Percentiles rank a stretch among this genome's conserved stretches.
phyloP scores from a whole-genome alignment of 64 coral and sea anemone genomes.

The Orbicella faveolata region DNA sequence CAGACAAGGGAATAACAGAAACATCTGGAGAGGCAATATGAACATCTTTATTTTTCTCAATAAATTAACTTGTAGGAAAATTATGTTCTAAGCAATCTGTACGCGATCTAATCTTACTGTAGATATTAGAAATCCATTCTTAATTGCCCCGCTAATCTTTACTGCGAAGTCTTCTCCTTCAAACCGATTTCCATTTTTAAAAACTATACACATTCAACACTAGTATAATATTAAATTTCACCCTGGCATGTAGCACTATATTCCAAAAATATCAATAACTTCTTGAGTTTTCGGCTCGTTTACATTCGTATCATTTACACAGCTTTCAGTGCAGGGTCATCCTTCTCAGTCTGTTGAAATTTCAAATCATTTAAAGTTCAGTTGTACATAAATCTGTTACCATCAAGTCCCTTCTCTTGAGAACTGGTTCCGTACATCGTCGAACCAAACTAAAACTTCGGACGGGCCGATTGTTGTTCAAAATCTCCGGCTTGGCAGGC shows the following conservation, averaged over 20 bases:
- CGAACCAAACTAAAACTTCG: constrained; percentile 23
- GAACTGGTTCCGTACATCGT: constrained; percentile 12
- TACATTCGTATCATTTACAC: neutral
- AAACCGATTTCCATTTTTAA: neutral
- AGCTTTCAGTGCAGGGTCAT: neutral
- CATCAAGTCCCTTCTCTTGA: constrained; percentile 1
- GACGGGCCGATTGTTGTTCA: neutral
- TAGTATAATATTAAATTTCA: constrained; percentile 6
- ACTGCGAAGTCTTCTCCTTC: neutral
- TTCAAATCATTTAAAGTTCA: constrained; percentile 24
- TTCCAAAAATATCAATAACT: neutral
- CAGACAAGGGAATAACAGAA: neutral
- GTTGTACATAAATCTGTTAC: constrained; percentile 45
- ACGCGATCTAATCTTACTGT: constrained; percentile 13
- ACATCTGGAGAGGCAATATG: neutral
- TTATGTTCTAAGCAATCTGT: neutral
- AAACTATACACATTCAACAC: neutral
- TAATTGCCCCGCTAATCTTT: constrained; percentile 14
- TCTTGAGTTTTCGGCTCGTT: neutral
- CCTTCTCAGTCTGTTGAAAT: neutral
- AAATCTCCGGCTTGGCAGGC: neutral
- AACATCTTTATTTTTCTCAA: constrained; percentile 24
- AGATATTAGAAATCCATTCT: neutral
- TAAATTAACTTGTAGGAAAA: constrained; percentile 28
- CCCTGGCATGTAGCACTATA: neutral